phyloP scores from a whole-genome alignment of 2,797 vertebrate species.

The Epinephelus malabaricus region DNA sequence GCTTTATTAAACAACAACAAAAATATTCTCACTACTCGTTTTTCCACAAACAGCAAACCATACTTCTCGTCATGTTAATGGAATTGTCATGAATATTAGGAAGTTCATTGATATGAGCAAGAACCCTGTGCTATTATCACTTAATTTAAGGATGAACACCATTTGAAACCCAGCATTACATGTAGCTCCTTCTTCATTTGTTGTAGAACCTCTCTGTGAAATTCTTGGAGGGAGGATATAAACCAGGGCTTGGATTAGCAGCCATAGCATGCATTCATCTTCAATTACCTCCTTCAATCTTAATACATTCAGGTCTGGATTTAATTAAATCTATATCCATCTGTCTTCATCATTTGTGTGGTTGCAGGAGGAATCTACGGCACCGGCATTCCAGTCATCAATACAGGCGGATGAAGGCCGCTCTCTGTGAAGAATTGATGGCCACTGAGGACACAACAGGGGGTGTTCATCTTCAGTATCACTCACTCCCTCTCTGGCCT shows the following conservation, averaged over 20 bases:
- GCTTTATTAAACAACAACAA: constrained; percentile 2
- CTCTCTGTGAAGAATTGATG: constrained; percentile 80
- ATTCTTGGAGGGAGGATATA: constrained; percentile 5
- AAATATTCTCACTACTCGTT: not conserved
- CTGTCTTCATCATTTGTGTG: constrained; percentile 80
- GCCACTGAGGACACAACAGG: constrained; percentile 72
- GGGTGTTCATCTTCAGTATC: constrained; percentile 74
- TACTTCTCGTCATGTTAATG: not conserved
- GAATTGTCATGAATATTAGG: not conserved
- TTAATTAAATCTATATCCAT: constrained; percentile 82
- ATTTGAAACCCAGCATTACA: not conserved
- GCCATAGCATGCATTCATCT: constrained; percentile 72
- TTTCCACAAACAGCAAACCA: not conserved
- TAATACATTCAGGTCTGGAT: constrained; percentile 78
- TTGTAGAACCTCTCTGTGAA: not conserved
- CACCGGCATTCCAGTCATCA: constrained; percentile 61
- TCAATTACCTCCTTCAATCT: constrained; percentile 79
- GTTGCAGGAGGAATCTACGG: constrained; percentile 59
- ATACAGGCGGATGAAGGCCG: constrained; percentile 70
- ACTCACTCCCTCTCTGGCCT: constrained; percentile 78
- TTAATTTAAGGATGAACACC: not conserved
- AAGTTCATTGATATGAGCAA: not conserved
- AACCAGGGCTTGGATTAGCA: constrained; percentile 54
- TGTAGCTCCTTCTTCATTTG: constrained; percentile 1
- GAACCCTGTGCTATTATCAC: not conserved